Base-by-base conservation (phyloP, 2,797 vertebrate genomes). In the Chiloscyllium punctatum region DNA sequence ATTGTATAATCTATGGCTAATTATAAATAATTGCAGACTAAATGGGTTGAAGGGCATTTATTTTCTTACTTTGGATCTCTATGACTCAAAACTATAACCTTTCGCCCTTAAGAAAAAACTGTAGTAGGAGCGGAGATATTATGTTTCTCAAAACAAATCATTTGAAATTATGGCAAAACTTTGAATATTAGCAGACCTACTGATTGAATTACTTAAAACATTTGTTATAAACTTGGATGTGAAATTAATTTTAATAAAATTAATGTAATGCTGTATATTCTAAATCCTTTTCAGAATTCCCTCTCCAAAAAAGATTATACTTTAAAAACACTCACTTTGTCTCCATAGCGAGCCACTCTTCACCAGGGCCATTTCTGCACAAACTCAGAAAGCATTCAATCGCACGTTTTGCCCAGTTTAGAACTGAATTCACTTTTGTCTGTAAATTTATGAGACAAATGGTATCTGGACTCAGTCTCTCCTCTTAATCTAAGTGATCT, bases 341-440 rank as follows among this genome's bases (percentile, higher is more conserved):
- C 98, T 97, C 98, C 98, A 98, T 48, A 98, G 97, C 98, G 97
- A 98, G 90, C 98, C 98, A 0, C 98, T 97, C 97, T 98, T 98
- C 97, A 98, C 96, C 95, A 98, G 96, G 0, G 97, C 98, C 98
- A 98, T 98, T 96, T 96, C 96, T 95, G 96, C 95, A 66, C 21
- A 25, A 15, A 48, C 33, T 6, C 2, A 23, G 5, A 42, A 25
- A 95, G 71, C n/a, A 51, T 94, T n/a, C 90, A 62, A 62, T 62
- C 7, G 11, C 21, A 33, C 15, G 8, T 77, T 18, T 53, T 7
- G 18, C 48, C 42, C 48, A n/a, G 48, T 53, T 95, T n/a, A 53
- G 48, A 8, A 94, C 13, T 57, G 48, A 95, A 57, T 53, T 51
- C 33, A 21, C 69, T 42, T 51, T 51, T 23, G 16, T 48, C 51